Percentiles rank a stretch among this genome's conserved stretches.
Conservation (phyloP, 2,797 vertebrate species). For the Pseudotriccus pelzelni region DNA sequence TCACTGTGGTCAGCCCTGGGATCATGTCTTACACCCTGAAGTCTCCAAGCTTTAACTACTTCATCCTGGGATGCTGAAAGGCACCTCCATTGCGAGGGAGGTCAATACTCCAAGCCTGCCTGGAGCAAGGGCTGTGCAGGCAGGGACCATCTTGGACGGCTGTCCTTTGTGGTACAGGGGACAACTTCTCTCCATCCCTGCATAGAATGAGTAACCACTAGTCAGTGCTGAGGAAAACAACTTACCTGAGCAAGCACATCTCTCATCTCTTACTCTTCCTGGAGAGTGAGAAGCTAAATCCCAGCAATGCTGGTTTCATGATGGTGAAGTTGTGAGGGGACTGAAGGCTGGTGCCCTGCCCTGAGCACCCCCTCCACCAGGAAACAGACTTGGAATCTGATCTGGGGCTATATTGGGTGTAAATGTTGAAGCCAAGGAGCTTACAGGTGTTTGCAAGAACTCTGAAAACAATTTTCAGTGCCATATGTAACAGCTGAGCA, state of each 20-base stretch:
- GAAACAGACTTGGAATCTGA: not conserved
- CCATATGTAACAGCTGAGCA: not conserved
- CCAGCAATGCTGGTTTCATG: not conserved
- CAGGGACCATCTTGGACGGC: not conserved
- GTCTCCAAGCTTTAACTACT: not conserved
- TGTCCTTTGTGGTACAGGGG: not conserved
- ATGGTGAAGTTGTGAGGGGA: not conserved
- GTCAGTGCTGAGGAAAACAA: not conserved
- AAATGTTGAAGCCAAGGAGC: not conserved
- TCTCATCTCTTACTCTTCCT: not conserved
- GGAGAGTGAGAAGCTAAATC: not conserved
- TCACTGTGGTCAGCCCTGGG: not conserved
- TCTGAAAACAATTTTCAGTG: not conserved
- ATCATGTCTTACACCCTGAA: not conserved
- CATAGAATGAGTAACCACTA: not conserved
- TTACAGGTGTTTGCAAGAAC: not conserved
- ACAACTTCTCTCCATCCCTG: not conserved
- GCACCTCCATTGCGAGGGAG: not conserved
- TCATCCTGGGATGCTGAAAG: not conserved
- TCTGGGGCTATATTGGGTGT: not conserved
- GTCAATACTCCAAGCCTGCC: not conserved
- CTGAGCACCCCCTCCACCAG: rapidly evolving
- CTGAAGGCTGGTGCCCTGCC: not conserved
- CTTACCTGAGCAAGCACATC: rapidly evolving
- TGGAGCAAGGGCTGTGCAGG: not conserved